Evolutionary conservation across 2,113 vertebrate genomes (phyloP), one percentile per base, ranked within the genome.

Genomic region (Scartelaos histophorus): DNA sequence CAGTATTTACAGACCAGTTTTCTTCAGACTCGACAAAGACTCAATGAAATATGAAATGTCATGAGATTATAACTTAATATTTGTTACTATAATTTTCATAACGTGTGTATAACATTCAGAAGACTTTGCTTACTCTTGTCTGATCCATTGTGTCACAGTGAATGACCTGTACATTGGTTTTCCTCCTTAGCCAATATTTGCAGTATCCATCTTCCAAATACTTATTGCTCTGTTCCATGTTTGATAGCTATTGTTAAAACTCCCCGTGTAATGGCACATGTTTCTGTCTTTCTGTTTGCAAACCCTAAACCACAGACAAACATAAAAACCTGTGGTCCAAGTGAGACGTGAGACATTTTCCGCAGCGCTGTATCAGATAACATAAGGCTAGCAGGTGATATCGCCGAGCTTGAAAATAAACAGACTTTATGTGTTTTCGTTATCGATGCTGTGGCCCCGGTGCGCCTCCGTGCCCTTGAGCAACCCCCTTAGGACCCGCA

Each of bases 391-490:
- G 38, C 22, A 49, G 62, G 67, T 64, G 24, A 76, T 60, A 61
- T 69, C 12, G 64, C 1, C 0, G 53, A 53, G 49, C 69, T 29
- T 70, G 57, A 45, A 69, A 71, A 73, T 77, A 74, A 60, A 73
- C 69, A 69, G 22, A n/a, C 35, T 35, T 66, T 66, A 66, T 66
- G 65, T 47, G 65, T 47, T 66, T 45, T 15, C 24, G 66, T 22
- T 46, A 47, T 54, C 51, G 51, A 54, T 54, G 51, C 2, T 19
- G 38, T 60, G 62, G 58, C 13, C 19, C 67, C 65, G 75, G 72
- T 54, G 25, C 72, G 73, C 75, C 74, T 13, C 56, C 13, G 38
- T 84, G 86, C 77, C 87, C 86, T 90, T 90, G 88, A 87, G 71
- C 62, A 67, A 72, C 79, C 78, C 74, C 75, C 69, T 71, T 34